Percentiles rank a stretch among this genome's conserved stretches.
Evolutionary conservation across 1,140 invertebrate genomes (phyloP).

Genomic region (Carposina sasakii): DNA sequence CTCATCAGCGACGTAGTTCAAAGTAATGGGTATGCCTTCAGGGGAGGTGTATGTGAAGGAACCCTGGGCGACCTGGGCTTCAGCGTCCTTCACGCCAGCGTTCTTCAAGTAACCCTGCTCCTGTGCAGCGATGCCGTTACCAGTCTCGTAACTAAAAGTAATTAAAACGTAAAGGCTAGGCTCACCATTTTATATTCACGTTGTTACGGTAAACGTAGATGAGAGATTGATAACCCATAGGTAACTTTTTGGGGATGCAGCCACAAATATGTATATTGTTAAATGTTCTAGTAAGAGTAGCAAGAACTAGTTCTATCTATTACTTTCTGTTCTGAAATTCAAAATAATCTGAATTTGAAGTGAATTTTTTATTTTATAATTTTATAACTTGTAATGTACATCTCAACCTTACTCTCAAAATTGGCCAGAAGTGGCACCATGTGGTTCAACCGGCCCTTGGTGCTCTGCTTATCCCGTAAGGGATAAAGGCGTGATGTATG

Average conservation of each 20-base stretch:
- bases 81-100: constrained; percentile 75
- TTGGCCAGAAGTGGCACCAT: no score
- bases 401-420: no score
- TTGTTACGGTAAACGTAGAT: no score
- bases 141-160: constrained; percentile 76
- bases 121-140: constrained; percentile 79
- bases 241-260: neutral
- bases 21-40: constrained; percentile 75
- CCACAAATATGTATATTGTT: neutral
- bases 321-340: neutral
- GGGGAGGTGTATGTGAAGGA: constrained; percentile 77
- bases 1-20: constrained; percentile 75
- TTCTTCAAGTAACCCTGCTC: constrained; percentile 81
- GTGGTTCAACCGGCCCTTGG: no score
- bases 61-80: constrained; percentile 75
- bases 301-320: neutral
- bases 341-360: no score
- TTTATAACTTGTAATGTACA: no score
- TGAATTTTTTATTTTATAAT: no score
- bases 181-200: no score
- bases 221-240: neutral
- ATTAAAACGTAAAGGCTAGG: no score
- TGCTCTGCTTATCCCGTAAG: no score
- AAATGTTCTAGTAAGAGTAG: neutral
- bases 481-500: no score